Evolutionary conservation across 2,797 vertebrate genomes (phyloP).

Genomic region (Centropyge bicolor): DNA sequence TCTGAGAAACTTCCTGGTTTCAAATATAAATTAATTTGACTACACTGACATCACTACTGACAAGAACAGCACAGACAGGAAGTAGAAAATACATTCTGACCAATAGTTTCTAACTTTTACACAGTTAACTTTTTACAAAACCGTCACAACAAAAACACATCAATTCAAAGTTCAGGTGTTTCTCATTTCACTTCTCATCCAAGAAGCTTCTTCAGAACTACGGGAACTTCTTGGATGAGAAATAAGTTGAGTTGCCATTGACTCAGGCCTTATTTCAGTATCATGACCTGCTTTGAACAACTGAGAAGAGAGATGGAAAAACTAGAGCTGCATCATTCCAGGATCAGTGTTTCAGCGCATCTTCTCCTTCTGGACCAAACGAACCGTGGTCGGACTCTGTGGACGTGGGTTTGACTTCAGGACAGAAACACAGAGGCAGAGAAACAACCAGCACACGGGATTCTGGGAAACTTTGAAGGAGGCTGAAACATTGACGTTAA

Average conservation of each 20-base stretch:
- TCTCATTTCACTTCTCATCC: not conserved
- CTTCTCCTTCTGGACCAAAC: not conserved
- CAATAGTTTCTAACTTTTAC: conserved; percentile 38
- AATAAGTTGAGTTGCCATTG: no score
- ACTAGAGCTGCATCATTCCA: no score
- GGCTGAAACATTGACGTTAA: not conserved
- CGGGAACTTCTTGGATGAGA: no score
- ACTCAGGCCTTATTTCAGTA: no score
- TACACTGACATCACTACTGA: conserved; percentile 46
- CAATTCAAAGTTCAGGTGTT: conserved; percentile 30
- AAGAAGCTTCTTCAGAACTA: no score
- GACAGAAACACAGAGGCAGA: no score
- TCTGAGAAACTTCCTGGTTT: conserved; percentile 35
- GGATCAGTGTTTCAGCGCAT: no score
- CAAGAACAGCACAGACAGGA: conserved; percentile 49
- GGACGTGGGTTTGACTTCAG: not conserved
- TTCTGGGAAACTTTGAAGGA: no score
- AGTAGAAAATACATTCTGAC: conserved; percentile 76
- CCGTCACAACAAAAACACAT: conserved; percentile 4
- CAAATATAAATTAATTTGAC: conserved; percentile 69
- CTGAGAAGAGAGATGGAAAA: no score
- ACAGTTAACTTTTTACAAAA: conserved; percentile 57
- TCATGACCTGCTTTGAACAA: not conserved
- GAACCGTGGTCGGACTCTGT: not conserved
- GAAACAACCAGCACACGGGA: no score